A percentile compares a stretch with the other conserved stretches of the same genome.
Evolutionary conservation across 2,888 invertebrate species (phyloP).

Genomic region (Cataglyphis livida): DNA sequence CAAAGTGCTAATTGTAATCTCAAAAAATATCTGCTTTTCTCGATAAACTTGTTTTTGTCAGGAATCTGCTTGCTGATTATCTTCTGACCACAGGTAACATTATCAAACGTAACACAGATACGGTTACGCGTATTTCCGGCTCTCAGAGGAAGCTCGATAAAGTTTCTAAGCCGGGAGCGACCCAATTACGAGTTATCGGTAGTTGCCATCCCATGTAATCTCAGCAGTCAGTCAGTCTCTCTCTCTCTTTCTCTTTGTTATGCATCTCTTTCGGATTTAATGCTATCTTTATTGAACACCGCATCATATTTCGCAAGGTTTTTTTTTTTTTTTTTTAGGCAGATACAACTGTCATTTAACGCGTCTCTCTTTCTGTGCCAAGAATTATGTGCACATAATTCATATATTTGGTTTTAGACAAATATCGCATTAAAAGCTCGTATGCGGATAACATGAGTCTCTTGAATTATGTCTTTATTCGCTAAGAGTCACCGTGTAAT

Average conservation of each 20-base stretch:
- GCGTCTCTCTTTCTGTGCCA: not conserved
- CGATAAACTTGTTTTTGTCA: not conserved
- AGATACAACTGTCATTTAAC: not conserved
- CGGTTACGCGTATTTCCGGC: slow-evolving; percentile 25
- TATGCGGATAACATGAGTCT: not conserved
- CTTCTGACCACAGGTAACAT: slow-evolving; percentile 43
- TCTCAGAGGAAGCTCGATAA: slow-evolving; percentile 48
- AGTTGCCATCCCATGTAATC: slow-evolving; percentile 26
- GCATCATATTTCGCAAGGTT: not conserved
- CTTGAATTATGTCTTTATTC: not conserved
- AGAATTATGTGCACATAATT: not conserved
- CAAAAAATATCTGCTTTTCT: not conserved
- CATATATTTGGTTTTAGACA: not conserved
- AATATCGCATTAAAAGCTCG: not conserved
- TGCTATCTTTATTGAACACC: not conserved
- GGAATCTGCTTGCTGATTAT: not conserved
- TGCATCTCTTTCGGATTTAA: not conserved
- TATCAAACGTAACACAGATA: slow-evolving; percentile 46
- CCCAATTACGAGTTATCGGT: slow-evolving; percentile 38
- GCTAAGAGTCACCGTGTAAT: not conserved
- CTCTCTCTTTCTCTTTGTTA: not conserved
- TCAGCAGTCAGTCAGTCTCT: not conserved
- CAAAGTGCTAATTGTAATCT: not conserved
- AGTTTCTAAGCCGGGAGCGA: slow-evolving; percentile 38
- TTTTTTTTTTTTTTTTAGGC: not conserved